Conservation (phyloP, 2,113 vertebrate genomes). For the Sorex fumeus region DNA sequence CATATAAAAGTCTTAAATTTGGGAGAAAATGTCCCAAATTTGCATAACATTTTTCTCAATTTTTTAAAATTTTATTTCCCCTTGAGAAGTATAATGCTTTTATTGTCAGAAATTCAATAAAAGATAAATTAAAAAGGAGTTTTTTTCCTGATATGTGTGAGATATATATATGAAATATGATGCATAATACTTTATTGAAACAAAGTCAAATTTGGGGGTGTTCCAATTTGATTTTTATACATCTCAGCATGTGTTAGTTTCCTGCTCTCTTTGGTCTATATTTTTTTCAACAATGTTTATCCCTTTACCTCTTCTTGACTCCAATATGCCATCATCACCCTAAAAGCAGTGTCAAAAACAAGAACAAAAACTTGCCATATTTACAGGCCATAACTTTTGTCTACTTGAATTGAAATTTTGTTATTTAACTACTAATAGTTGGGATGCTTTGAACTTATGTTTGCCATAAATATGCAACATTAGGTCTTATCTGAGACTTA, state of each 20-base stretch:
- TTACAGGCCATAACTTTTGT: neutral
- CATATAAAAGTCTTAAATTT: slow-evolving; percentile 8
- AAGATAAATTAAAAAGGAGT: slow-evolving; percentile 17
- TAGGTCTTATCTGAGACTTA: neutral
- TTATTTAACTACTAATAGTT: slow-evolving; percentile 7
- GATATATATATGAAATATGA: neutral
- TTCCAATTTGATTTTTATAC: neutral
- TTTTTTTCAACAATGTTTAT: neutral
- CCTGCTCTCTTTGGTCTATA: neutral
- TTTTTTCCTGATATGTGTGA: neutral
- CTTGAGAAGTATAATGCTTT: slow-evolving; percentile 1
- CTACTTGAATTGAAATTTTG: slow-evolving; percentile 19
- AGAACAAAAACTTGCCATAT: neutral
- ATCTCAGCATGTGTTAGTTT: neutral
- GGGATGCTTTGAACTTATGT: neutral
- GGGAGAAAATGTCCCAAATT: neutral
- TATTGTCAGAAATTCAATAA: slow-evolving; percentile 39
- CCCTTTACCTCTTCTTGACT: neutral
- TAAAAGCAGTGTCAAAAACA: neutral
- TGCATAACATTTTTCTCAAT: neutral
- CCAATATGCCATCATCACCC: neutral
- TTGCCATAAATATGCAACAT: slow-evolving; percentile 6
- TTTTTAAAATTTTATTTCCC: slow-evolving; percentile 38
- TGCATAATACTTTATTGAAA: neutral
- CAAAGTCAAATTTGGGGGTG: neutral